Evolutionary conservation across 2,113 vertebrate genomes (phyloP).

Genomic region (Egretta garzetta): DNA sequence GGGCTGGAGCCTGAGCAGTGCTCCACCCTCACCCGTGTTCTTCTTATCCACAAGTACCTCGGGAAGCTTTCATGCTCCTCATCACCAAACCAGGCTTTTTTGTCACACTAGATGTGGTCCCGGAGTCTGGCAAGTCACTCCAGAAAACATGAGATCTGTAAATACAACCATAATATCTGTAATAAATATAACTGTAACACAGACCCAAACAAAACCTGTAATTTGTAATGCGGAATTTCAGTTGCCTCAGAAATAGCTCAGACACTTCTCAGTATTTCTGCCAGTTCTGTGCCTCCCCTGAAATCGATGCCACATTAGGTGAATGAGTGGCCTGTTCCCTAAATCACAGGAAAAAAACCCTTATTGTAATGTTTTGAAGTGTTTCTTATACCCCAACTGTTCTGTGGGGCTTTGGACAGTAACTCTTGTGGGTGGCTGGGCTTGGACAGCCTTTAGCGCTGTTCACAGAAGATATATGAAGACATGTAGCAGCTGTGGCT

Average conservation of each 20-base stretch:
- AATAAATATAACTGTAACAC: background rate
- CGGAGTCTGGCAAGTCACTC: background rate
- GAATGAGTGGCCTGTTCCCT: background rate
- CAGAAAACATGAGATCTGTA: background rate
- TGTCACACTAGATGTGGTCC: background rate
- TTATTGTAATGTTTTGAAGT: background rate
- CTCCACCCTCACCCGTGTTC: background rate
- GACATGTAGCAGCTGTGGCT: background rate
- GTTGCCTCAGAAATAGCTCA: background rate
- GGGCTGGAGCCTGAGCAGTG: background rate
- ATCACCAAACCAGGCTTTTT: background rate
- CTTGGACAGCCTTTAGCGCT: background rate
- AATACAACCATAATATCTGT: background rate
- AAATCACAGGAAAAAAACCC: background rate
- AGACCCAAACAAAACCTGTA: background rate
- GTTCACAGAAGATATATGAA: background rate
- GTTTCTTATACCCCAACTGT: background rate
- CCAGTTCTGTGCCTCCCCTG: background rate
- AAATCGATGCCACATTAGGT: background rate
- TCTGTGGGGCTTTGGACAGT: background rate
- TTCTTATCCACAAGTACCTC: background rate
- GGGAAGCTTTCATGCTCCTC: background rate
- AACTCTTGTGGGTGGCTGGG: background rate
- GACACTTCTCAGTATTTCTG: background rate
- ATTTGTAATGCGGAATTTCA: background rate